Base-by-base conservation (phyloP, 64 coral and sea anemone genomes). In the Stylophora pistillata region DNA sequence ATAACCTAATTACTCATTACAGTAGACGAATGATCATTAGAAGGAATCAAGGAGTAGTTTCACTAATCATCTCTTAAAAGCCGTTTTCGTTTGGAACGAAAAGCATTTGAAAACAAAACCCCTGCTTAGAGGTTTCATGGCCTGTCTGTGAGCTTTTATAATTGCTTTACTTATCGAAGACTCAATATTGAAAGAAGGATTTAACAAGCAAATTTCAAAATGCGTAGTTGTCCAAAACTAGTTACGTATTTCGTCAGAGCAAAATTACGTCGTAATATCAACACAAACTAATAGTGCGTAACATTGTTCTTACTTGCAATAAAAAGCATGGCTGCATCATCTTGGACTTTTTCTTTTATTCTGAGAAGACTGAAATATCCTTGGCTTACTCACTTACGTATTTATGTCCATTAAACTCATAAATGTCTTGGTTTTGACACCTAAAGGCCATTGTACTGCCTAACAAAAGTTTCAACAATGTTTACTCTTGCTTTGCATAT, bases 391-490 rank as follows among this genome's bases (percentile, higher is more conserved):
- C 27, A 79, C 59, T 80, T 70, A 71, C 31, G 27, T 27, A 9
- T 72, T 71, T 57, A 79, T 31, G 76, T 79, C 76, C 78, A 71
- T 79, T 79, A 71, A 78, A 79, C 10, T 89, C 69, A 78, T 58
- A 71, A 89, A 89, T 79, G 76, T 52, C 87, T 71, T 89, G 56
- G 58, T 62, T 69, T 89, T 57, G 78, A 80, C 62, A 56, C 78
- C 78, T 58, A 15, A 28, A 72, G 57, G 30, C 87, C 69, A 79
- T 89, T 89, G 87, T 89, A 79, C 78, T 79, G 30, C 27, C n/a
- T 71, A 70, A 89, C 87, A 89, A 80, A 89, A 89, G 76, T 80
- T 69, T 89, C 63, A 66, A 81, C 76, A 72, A 77, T 89, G 79
- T 83, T 83, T 83, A 83, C 79, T n/a, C 17, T 53, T 59, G 61